phyloP scores from a whole-genome alignment of 2,888 invertebrate species.

The Agonopterix arenella region DNA sequence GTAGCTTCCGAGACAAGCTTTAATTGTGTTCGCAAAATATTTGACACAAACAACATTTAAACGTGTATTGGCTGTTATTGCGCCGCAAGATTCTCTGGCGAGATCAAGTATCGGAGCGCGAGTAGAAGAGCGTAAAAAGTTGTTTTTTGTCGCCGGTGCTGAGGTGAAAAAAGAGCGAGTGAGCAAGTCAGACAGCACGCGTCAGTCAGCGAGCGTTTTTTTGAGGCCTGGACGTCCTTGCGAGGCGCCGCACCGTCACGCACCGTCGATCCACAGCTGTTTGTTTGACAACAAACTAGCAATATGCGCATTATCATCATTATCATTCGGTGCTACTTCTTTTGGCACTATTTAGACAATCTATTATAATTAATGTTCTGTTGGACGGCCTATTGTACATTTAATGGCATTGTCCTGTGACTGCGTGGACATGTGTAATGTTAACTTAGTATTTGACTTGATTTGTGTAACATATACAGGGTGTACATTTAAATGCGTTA shows the following conservation, averaged over 20 bases:
- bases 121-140: neutral
- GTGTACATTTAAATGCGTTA: no score
- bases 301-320: constrained; percentile 7
- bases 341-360: neutral
- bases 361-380: no score
- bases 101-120: no score
- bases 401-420: neutral
- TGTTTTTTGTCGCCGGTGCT: constrained; percentile 11
- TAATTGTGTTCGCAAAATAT: no score
- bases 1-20: no score
- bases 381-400: neutral
- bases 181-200: constrained; percentile 23
- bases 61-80: constrained; percentile 11
- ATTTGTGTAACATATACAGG: no score
- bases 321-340: neutral
- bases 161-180: constrained; percentile 27
- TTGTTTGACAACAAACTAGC: constrained; percentile 60
- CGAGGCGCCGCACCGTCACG: constrained; percentile 46
- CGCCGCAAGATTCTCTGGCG: constrained; percentile 6
- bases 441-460: no score
- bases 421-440: neutral
- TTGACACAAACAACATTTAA: neutral
- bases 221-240: constrained; percentile 49
- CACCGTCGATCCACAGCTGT: constrained; percentile 45
- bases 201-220: constrained; percentile 30